Conservation (phyloP, 2,113 vertebrate species). For the Dryoscopus gambensis region DNA sequence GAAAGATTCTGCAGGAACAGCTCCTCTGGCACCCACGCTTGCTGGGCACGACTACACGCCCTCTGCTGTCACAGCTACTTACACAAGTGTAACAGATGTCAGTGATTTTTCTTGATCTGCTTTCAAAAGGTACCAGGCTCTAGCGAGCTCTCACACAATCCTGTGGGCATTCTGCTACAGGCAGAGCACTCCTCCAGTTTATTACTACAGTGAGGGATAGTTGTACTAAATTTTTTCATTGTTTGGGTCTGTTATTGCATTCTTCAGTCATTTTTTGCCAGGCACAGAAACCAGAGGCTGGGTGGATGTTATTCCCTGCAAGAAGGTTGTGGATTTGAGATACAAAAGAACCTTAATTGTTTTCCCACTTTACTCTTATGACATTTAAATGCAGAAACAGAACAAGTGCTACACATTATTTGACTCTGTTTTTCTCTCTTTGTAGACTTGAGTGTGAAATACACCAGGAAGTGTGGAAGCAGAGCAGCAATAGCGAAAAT, state of each 20-base stretch:
- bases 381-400: not conserved
- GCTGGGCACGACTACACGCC: not conserved
- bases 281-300: not conserved
- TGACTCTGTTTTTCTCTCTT: not conserved
- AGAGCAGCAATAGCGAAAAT: not conserved
- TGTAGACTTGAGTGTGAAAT: conserved; percentile 28
- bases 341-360: not conserved
- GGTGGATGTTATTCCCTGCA: not conserved
- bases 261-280: not conserved
- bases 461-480: not conserved
- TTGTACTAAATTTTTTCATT: not conserved
- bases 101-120: not conserved
- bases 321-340: not conserved
- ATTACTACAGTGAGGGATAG: not conserved
- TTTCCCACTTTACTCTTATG: not conserved
- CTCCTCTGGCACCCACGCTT: not conserved
- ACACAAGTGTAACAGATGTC: not conserved
- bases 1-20: not conserved
- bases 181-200: not conserved
- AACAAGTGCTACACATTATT: not conserved
- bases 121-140: not conserved
- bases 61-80: not conserved
- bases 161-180: not conserved
- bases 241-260: not conserved
- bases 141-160: not conserved